Base-by-base conservation (phyloP, 2,797 vertebrate genomes). In the Xyrichtys novacula region DNA sequence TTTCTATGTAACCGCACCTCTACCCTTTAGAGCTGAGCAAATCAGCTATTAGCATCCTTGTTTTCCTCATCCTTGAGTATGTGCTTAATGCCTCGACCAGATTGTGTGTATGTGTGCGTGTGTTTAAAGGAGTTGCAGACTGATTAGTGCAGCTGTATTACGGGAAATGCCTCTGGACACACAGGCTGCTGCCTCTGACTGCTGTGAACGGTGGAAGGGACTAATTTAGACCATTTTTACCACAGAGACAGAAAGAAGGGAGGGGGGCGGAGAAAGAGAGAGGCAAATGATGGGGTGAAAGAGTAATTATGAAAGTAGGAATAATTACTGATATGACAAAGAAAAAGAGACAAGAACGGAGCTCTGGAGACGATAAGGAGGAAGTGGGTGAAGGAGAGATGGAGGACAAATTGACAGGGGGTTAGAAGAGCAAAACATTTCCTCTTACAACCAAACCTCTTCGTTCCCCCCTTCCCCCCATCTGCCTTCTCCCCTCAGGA, bases 401-500 rank as follows among this genome's bases (percentile, higher is more conserved):
- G n/a, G 73, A 74, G 71, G 64, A 48, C 57, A 70, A 65, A 61
- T 54, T 43, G n/a, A 78, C 6, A 14, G 66, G 43, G 62, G 42
- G 58, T 53, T 56, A 59, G 54, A 57, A 63, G n/a, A 83, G 39
- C 82, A 86, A 83, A 71, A 32, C 38, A 43, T 75, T 83, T 86
- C 71, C 66, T 71, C 74, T 76, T 46, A 16, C 64, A 71, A 64
- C 40, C 9, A 22, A 11, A 53, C 83, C 77, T 40, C 58, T 73
- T 43, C 2, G 47, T 74, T 78, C 78, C 54, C 80, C 83, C 88
- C 78, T 80, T 76, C 85, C 89, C 85, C 89, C 85, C 73, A 85
- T 88, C 72, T 89, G 84, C 85, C 76, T 81, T 73, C 66, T 61
- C 62, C 89, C 88, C 87, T 81, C 83, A 87, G 88, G 90, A 92